A percentile compares a stretch with the other conserved stretches of the same genome.
These are phyloP conservation scores for Sebastes iracundus DNA, from an alignment of 2,797 vertebrate species.

Conservation along the genomic window DNA sequence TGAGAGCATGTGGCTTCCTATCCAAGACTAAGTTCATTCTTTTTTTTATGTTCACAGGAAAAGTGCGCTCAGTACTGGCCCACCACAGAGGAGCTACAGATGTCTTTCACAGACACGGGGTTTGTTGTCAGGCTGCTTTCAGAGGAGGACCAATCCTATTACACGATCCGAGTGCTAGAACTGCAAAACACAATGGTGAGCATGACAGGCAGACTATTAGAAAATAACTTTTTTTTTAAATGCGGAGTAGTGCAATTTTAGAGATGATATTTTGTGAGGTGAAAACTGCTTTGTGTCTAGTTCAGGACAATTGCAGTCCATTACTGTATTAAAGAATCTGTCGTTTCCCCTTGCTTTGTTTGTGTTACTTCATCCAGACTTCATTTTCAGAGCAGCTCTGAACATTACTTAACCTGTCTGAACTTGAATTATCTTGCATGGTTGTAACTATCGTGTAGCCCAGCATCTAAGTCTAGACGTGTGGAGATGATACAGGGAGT, in stretches of 20 bases:
- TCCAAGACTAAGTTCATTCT: neutral
- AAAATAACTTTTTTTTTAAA: neutral
- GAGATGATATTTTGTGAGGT: neutral
- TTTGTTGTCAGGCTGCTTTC: constrained; percentile 91
- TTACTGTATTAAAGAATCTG: neutral
- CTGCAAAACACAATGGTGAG: constrained; percentile 89
- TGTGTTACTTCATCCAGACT: neutral
- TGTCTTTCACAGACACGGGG: constrained; percentile 92
- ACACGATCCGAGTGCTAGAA: constrained; percentile 90
- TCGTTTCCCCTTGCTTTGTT: neutral
- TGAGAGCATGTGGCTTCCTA: neutral
- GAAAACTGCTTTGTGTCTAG: neutral
- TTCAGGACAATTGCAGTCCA: neutral
- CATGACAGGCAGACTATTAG: neutral
- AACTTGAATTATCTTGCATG: neutral
- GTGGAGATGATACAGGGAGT: neutral
- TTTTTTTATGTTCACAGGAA: constrained; percentile 81
- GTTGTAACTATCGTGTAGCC: neutral
- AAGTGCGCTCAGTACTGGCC: constrained; percentile 99
- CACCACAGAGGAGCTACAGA: constrained; percentile 86
- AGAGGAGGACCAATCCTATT: constrained; percentile 93
- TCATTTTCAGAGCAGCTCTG: neutral
- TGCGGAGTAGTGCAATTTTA: neutral
- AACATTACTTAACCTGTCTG: neutral
- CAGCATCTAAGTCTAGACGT: neutral